Base-by-base conservation (phyloP, 1,140 invertebrate species). In the Hormaphis cornu region DNA sequence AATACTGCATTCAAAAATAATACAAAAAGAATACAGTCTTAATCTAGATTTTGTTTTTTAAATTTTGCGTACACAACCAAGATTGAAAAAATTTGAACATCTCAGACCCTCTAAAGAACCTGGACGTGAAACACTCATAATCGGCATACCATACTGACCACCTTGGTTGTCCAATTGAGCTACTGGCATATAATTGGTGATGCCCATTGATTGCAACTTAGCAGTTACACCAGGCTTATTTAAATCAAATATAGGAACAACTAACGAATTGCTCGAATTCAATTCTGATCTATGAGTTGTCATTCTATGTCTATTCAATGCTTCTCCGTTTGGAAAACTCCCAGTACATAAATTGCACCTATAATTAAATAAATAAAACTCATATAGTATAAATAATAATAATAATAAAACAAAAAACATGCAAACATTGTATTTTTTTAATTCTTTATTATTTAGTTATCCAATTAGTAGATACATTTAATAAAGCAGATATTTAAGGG, bases 271-370 rank as follows among this genome's bases (percentile, higher is more conserved):
- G 20, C 72, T 73, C 8, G 80, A 79, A 22, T 24, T 37, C 8
- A 33, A 42, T 66, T 71, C 58, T 35, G 82, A 77, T 73, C 85
- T 87, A 72, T 88, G 87, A 73, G 85, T 88, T 22, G 83, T 82
- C 54, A 84, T 83, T 59, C 86, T 84, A 76, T 90, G 88, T 73
- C 86, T 84, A 59, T 81, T 81, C 37, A 89, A 76, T 22, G 84
- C 84, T 26, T 83, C 79, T 1, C 82, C 80, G 16, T 84, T 87
- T 5, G 86, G 86, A 75, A 88, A 89, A 54, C 85, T 83, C 0
- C 86, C 85, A 1, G 83, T 82, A 75, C 88, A 90, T 14, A 86
- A 78, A 73, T 87, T 85, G 72, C 88, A 90, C 72, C 84, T 86
- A 73, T 78, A 83, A 59, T 28, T 53, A 46, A 28, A 70, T 22